A percentile compares a stretch with the other conserved stretches of the same genome.
Evolutionary conservation across 2,888 invertebrate genomes (phyloP).

Genomic region (Arctia plantaginis): DNA sequence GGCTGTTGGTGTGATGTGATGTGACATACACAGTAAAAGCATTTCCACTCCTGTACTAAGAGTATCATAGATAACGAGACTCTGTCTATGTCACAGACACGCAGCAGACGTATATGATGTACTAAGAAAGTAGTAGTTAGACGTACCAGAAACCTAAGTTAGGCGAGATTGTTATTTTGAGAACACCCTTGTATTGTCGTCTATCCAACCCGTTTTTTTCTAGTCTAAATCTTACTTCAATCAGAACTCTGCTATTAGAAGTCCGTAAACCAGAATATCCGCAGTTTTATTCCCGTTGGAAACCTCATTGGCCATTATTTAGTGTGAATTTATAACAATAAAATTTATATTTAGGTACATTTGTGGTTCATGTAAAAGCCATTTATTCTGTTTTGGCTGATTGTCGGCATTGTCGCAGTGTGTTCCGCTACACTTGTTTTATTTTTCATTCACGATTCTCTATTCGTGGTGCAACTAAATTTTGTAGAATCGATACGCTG

Average conservation of each 20-base stretch:
- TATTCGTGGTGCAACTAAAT: conserved; percentile 23
- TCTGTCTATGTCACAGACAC: too few relatives aligned
- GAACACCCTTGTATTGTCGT: neutral
- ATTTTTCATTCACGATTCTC: conserved; percentile 30
- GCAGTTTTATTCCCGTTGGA: conserved; percentile 18
- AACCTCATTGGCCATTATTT: conserved; percentile 12
- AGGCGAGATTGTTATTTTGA: neutral
- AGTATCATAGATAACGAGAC: too few relatives aligned
- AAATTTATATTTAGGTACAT: conserved; percentile 21
- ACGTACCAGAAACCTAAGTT: neutral
- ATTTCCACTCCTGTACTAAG: neutral
- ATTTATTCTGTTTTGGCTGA: conserved; percentile 37
- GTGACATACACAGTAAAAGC: neutral
- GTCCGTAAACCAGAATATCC: neutral
- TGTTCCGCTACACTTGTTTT: conserved; percentile 19
- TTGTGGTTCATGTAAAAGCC: conserved; percentile 11
- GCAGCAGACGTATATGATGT: neutral
- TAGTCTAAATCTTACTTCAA: neutral
- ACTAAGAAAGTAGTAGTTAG: neutral
- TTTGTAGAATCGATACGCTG: conserved; percentile 23
- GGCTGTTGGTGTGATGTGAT: too few relatives aligned
- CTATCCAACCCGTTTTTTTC: neutral
- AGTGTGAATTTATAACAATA: conserved; percentile 16
- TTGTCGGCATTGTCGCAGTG: conserved; percentile 31
- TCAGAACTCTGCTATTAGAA: neutral